Percentiles rank a stretch among this genome's conserved stretches.
Evolutionary conservation across 2,888 invertebrate genomes (phyloP).

Genomic region (Caenorhabditis sp.): DNA sequence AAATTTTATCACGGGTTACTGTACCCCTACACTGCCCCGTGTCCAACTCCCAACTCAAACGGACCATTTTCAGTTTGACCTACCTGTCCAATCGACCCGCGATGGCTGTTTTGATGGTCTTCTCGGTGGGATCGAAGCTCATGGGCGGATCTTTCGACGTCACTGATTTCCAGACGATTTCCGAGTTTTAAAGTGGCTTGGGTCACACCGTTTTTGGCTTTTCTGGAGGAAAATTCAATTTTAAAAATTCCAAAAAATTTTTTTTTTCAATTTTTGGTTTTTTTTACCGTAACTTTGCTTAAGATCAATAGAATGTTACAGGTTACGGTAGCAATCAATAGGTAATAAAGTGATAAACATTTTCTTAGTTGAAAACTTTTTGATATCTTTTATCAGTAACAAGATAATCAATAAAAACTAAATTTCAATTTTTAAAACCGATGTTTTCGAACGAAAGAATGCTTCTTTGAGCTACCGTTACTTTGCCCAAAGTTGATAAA

Average conservation of each 20-base stretch:
- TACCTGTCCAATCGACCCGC: slow-evolving; percentile 50
- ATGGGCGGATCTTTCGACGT: slow-evolving; percentile 20
- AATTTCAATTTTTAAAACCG: not conserved
- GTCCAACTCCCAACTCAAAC: too few species aligned
- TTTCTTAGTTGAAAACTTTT: too few species aligned
- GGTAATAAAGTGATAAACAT: too few species aligned
- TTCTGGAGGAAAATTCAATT: slow-evolving; percentile 16
- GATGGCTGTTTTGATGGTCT: slow-evolving; percentile 2
- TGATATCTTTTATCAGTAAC: too few species aligned
- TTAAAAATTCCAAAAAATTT: not conserved
- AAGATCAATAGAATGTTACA: not conserved
- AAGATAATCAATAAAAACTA: too few species aligned
- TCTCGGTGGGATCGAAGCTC: slow-evolving; percentile 31
- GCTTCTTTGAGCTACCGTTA: not conserved
- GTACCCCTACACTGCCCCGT: too few species aligned
- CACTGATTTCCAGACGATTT: slow-evolving; percentile 21
- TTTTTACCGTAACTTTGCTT: not conserved
- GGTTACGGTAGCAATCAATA: not conserved
- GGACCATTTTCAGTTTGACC: not conserved
- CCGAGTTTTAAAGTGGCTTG: slow-evolving; percentile 27
- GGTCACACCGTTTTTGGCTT: slow-evolving; percentile 35
- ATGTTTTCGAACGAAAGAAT: not conserved
- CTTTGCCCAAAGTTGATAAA: not conserved
- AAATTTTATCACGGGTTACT: too few species aligned
- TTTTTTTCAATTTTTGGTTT: not conserved